A percentile compares a stretch with the other conserved stretches of the same genome.
These are phyloP conservation scores for Lucifuga dentata DNA, from an alignment of 2,113 vertebrate genomes.

Conservation along the genomic window DNA sequence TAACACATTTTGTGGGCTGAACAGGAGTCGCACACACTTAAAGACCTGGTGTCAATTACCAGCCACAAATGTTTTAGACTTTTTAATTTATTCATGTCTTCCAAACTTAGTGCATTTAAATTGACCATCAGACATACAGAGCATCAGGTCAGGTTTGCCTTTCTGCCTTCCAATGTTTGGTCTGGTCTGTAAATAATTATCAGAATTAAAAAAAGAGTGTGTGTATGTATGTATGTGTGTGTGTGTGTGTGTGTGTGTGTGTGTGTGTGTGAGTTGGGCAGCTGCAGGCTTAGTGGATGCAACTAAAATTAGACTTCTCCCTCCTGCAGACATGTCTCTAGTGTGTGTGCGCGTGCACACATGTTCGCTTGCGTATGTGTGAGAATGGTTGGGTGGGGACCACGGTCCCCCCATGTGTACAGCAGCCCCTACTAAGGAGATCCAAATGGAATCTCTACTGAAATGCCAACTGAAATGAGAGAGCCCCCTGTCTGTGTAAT, in stretches of 20 bases:
- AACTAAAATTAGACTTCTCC: conserved; percentile 76
- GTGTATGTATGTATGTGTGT: conserved; percentile 24
- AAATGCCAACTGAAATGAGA: conserved; percentile 81
- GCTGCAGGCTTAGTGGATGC: conserved; percentile 66
- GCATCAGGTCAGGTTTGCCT: conserved; percentile 21
- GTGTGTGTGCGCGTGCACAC: conserved; percentile 18
- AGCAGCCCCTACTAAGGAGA: conserved; percentile 71
- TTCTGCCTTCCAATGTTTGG: conserved; percentile 18
- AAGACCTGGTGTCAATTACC: too few relatives aligned
- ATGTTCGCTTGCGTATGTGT: not conserved
- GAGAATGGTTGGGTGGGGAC: conserved; percentile 60
- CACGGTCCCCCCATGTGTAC: conserved; percentile 48
- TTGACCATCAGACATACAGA: conserved; percentile 28
- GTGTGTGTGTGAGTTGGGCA: conserved; percentile 60
- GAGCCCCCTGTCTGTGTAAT: conserved; percentile 62
- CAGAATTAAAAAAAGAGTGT: conserved; percentile 12
- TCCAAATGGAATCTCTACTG: conserved; percentile 71
- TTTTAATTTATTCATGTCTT: not conserved
- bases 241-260: conserved; percentile 49
- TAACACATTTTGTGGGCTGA: not conserved
- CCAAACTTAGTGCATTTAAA: not conserved
- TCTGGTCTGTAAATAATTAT: conserved; percentile 56
- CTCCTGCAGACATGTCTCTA: conserved; percentile 65
- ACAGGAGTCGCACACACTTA: too few relatives aligned
- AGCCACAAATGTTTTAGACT: too few relatives aligned